Evolutionary conservation across 2,888 invertebrate genomes (phyloP).

Genomic region (Smittia aterrima): DNA sequence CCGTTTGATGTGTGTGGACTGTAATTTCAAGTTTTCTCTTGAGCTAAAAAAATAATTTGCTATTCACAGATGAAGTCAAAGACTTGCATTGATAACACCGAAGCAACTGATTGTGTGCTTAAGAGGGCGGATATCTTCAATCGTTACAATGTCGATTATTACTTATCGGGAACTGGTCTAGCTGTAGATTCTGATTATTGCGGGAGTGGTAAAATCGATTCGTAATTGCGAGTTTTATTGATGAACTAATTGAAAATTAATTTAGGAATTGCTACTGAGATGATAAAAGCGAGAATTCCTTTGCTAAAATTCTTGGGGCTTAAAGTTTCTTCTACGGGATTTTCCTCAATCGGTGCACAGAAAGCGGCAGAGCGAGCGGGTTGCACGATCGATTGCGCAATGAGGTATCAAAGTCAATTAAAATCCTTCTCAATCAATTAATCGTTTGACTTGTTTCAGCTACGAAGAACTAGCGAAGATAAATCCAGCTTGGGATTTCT

Average conservation of each 20-base stretch:
- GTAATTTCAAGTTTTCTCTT: no score
- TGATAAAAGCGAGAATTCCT: constrained; percentile 32
- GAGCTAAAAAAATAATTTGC: background rate
- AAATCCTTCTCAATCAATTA: background rate
- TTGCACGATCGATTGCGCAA: background rate
- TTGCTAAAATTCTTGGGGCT: background rate
- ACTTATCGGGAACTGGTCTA: constrained; percentile 31
- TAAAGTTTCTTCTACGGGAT: constrained; percentile 24
- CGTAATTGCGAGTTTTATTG: background rate
- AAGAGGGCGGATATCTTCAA: constrained; percentile 26
- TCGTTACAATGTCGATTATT: constrained; percentile 32
- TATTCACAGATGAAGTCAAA: constrained; percentile 27
- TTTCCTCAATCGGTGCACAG: constrained; percentile 32
- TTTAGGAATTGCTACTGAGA: constrained; percentile 38
- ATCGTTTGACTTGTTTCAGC: constrained; percentile 6
- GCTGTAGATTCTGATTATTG: constrained; percentile 17
- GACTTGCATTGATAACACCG: constrained; percentile 6
- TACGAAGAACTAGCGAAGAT: constrained; percentile 24
- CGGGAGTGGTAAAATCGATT: constrained; percentile 16
- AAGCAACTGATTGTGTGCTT: background rate
- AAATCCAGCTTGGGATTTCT: constrained; percentile 26
- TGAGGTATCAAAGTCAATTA: constrained; percentile 22
- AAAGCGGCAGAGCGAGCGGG: constrained; percentile 20
- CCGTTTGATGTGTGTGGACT: constrained; percentile 5
- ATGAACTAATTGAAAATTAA: background rate